Evolutionary conservation across 2,888 invertebrate species (phyloP), one percentile per base, ranked within the genome.

Genomic region (Microplitis manilae): DNA sequence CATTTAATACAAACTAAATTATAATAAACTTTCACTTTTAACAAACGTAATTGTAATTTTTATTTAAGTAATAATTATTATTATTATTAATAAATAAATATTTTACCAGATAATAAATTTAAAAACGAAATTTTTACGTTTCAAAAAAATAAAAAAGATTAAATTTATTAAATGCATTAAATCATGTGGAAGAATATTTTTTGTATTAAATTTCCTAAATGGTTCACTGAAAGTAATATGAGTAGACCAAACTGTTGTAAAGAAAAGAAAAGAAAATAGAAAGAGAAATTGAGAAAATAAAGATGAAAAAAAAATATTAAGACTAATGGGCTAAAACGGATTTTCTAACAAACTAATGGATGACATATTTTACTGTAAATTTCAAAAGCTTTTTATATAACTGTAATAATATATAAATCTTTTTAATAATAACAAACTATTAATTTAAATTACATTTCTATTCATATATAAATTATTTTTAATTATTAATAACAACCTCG

Each of bases 401-500:
- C 4, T 9, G 13, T 8, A 50, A 13, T 13, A 13, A 50, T 8
- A 50, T 50, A 50, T 50, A 50, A 50, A 50, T 50, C 50, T 50
- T 50, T 0, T 50, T 13, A 50, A 50, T 50, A 50, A 50, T 50
- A 50, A 50, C 1, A 50, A 50, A 50, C 50, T 50, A 78, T 84
- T 83, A 82, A 81, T 79, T 80, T 77, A 50, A 38, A 9, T n/a
- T 20, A 5, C 20, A 15, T 61, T 13, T 13, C n/a, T 61, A 15
- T 61, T 13, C n/a, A 15, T 50, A 8, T 50, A 50, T 50, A 13
- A 50, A 50, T 50, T 50, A 50, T 50, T 50, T 8, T 50, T 9
- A 50, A 2, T 50, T 65, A 40, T 77, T 77, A 84, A 86, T 84
- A 84, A 85, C 83, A 79, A 77, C 80, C 81, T 79, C 82, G 77